Conservation (phyloP, 2,888 invertebrate species). For the Baccha elongata region DNA sequence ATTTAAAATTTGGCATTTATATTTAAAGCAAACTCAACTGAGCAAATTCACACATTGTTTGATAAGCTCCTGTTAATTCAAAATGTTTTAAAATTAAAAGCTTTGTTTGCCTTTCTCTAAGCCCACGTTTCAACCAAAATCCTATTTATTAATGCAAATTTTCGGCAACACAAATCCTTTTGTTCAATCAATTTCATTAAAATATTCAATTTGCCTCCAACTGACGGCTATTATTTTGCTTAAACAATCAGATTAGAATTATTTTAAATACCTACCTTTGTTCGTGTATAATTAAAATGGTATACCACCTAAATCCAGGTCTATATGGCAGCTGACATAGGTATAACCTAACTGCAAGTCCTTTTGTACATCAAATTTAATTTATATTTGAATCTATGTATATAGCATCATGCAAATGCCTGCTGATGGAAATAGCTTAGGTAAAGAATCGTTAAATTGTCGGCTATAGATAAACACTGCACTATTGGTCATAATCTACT, state of each 20-base stretch:
- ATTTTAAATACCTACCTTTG: slow-evolving; percentile 4
- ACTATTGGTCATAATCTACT: slow-evolving; percentile 1
- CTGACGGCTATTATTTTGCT: not conserved
- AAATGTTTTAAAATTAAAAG: slow-evolving; percentile 2
- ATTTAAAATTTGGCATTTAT: no score
- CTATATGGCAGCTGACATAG: not conserved
- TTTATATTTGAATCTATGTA: no score
- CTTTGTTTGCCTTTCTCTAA: not conserved
- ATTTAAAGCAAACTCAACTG: no score
- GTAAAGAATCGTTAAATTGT: slow-evolving; percentile 9
- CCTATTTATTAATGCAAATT: not conserved
- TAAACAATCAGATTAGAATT: slow-evolving; percentile 17
- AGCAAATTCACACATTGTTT: not conserved
- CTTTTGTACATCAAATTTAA: not conserved
- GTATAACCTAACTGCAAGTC: not conserved
- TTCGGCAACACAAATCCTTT: not conserved
- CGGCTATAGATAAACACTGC: not conserved
- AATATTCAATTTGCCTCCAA: slow-evolving; percentile 6
- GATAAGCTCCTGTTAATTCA: no score
- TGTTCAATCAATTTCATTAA: slow-evolving; percentile 23
- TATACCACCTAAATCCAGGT: not conserved
- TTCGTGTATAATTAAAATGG: slow-evolving; percentile 12
- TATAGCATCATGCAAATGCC: no score
- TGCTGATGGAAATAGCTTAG: not conserved
- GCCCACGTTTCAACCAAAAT: not conserved